Conservation (phyloP, 2,888 invertebrate species). For the Pimpla rufipes region DNA sequence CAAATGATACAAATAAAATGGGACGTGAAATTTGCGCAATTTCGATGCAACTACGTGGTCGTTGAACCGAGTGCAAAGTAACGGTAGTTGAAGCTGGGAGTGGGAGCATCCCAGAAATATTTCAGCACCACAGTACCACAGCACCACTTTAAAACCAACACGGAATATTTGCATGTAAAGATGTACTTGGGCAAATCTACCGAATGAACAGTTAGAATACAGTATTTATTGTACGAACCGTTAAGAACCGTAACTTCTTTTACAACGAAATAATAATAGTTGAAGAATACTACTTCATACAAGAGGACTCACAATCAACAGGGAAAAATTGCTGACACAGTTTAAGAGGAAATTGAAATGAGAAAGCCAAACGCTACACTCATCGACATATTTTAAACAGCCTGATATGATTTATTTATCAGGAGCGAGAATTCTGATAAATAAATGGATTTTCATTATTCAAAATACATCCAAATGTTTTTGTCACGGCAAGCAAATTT, state of each 20-base stretch:
- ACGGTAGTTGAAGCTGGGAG: constrained; percentile 40
- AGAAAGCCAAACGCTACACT: too few relatives aligned
- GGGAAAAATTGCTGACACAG: neutral
- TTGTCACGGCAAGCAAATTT: too few relatives aligned
- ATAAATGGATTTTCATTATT: neutral
- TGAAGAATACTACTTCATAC: neutral
- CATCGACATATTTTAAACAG: too few relatives aligned
- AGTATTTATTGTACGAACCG: neutral
- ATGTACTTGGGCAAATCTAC: neutral
- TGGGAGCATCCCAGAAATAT: constrained; percentile 9
- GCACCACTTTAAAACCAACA: neutral
- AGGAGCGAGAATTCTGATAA: too few relatives aligned
- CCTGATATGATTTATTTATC: neutral
- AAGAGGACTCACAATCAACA: neutral
- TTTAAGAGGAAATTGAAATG: neutral
- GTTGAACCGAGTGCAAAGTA: constrained; percentile 48
- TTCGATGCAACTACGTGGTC: constrained; percentile 29
- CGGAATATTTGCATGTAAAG: neutral
- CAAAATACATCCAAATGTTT: neutral
- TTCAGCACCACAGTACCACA: constrained; percentile 6
- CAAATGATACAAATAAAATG: neutral
- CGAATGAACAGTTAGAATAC: neutral
- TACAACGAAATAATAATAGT: neutral
- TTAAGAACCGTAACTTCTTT: neutral
- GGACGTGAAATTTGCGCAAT: neutral